These are phyloP conservation scores for Cheilosia pagana DNA, from an alignment of 2,888 invertebrate genomes.

Conservation along the genomic window DNA sequence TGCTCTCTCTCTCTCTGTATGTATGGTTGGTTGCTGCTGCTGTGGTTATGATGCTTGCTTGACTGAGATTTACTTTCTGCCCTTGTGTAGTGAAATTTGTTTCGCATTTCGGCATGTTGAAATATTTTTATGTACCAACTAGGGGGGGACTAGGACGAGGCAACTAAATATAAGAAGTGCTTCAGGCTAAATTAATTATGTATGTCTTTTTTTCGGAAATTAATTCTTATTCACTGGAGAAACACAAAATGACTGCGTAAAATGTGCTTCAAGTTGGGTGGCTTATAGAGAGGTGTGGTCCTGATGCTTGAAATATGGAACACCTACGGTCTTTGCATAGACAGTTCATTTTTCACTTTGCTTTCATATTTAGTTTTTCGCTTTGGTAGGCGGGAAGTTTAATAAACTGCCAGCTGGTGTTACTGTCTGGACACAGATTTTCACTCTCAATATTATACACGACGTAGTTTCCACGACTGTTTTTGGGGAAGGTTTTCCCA, in stretches of 20 bases:
- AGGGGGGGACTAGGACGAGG: background rate
- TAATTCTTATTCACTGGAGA: slow-evolving; percentile 17
- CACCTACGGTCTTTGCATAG: background rate
- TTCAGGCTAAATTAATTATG: slow-evolving; percentile 37
- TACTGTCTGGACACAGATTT: too few relatives aligned
- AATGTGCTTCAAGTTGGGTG: slow-evolving; percentile 1
- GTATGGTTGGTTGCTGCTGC: background rate
- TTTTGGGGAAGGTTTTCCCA: too few relatives aligned
- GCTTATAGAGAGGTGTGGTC: too few relatives aligned
- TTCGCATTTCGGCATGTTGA: background rate
- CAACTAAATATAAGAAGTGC: background rate
- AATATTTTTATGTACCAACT: slow-evolving; percentile 30
- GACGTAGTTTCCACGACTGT: too few relatives aligned
- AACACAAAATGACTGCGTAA: slow-evolving; percentile 11
- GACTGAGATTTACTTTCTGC: slow-evolving; percentile 49
- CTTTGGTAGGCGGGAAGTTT: background rate
- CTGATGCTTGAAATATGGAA: background rate
- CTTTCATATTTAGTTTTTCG: background rate
- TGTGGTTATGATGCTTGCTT: background rate
- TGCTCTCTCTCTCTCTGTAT: background rate
- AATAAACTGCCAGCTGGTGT: background rate
- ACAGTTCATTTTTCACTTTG: background rate
- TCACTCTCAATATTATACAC: too few relatives aligned
- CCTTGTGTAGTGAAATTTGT: slow-evolving; percentile 11
- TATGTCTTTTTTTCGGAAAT: slow-evolving; percentile 12